A percentile compares a stretch with the other conserved stretches of the same genome.
These are phyloP conservation scores for Patella pellucida DNA, from an alignment of 2,888 invertebrate genomes.

Conservation along the genomic window DNA sequence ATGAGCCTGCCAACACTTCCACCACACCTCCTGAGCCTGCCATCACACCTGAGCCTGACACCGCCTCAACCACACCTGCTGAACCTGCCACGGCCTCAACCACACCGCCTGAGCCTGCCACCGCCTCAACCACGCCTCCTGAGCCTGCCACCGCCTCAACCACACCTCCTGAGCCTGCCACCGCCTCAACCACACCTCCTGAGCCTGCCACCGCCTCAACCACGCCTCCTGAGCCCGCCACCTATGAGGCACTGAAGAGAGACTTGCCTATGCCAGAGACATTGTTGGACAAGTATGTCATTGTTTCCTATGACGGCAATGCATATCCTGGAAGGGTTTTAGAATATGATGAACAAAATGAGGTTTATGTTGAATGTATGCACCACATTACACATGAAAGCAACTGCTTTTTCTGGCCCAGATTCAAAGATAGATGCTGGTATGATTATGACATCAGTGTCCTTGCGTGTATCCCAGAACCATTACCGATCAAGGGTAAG, in stretches of 20 bases:
- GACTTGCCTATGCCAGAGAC: slow-evolving; percentile 14
- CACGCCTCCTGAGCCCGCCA: neutral
- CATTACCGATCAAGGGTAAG: slow-evolving; percentile 3
- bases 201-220: neutral
- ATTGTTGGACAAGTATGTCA: slow-evolving; percentile 14
- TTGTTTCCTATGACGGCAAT: slow-evolving; percentile 14
- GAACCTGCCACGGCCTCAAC: too few relatives aligned
- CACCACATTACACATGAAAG: slow-evolving; percentile 12
- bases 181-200: neutral
- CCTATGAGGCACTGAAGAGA: neutral
- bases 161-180: slow-evolving; percentile 7
- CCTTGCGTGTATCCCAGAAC: slow-evolving; percentile 13
- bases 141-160: slow-evolving; percentile 10
- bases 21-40: too few relatives aligned
- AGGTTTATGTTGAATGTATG: slow-evolving; percentile 18
- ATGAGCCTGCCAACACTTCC: too few relatives aligned
- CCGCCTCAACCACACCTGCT: too few relatives aligned
- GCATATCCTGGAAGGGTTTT: slow-evolving; percentile 15
- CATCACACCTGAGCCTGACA: too few relatives aligned
- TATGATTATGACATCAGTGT: slow-evolving; percentile 14
- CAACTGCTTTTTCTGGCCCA: slow-evolving; percentile 17
- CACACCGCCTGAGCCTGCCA: neutral
- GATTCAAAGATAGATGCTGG: slow-evolving; percentile 17
- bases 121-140: slow-evolving; percentile 6
- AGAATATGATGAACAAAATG: slow-evolving; percentile 15